Conservation (phyloP, 1,140 invertebrate species). For the Agrypnia vestita region DNA sequence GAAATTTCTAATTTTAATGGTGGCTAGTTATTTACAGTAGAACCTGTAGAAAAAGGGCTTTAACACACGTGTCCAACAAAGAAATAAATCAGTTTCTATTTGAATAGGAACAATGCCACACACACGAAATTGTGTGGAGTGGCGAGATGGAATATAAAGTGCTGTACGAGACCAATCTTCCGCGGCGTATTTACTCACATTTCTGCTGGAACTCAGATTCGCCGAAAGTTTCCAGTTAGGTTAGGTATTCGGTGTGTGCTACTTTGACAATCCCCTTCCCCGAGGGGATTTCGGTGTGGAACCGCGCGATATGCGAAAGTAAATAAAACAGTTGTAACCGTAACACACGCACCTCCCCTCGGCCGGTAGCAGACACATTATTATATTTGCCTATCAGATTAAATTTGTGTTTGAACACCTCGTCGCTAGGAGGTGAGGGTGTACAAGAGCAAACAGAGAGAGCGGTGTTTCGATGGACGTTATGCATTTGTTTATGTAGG, state of each 20-base stretch:
- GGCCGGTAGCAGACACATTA: conserved; percentile 42
- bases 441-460: conserved; percentile 1
- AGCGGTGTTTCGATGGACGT: conserved; percentile 1
- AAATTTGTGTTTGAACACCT: conserved; percentile 57
- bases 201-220: conserved; percentile 31
- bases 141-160: too few species aligned
- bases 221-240: conserved; percentile 29
- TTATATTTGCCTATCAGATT: conserved; percentile 58
- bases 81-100: too few species aligned
- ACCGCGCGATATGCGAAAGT: conserved; percentile 44
- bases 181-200: conserved; percentile 25
- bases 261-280: conserved; percentile 33
- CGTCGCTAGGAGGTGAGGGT: conserved; percentile 26
- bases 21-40: too few species aligned
- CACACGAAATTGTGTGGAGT: too few species aligned
- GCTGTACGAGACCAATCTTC: background rate
- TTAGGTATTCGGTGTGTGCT: conserved; percentile 14
- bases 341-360: conserved; percentile 26
- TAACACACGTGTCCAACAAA: too few species aligned
- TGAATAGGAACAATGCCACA: too few species aligned
- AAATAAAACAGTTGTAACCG: conserved; percentile 27
- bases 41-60: too few species aligned
- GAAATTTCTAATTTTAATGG: too few species aligned
- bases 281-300: conserved; percentile 35
- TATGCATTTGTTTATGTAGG: background rate